phyloP scores from a whole-genome alignment of 2,797 vertebrate genomes.

The Siniperca obscura region DNA sequence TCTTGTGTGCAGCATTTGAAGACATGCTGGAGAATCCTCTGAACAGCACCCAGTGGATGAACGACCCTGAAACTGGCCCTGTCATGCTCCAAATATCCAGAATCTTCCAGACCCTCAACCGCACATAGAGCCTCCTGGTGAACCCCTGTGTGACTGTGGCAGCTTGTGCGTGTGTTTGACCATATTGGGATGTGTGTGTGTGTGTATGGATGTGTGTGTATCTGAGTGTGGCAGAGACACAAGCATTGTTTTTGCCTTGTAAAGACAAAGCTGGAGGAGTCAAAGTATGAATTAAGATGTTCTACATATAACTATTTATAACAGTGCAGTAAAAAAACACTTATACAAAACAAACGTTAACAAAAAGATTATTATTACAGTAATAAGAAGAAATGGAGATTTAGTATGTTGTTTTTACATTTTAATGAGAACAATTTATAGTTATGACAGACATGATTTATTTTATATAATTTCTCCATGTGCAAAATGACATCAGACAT shows the following conservation, averaged over 20 bases:
- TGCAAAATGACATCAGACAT: conserved; percentile 76
- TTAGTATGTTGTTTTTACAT: conserved; percentile 82
- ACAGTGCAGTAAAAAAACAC: conserved; percentile 81
- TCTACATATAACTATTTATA: conserved; percentile 85
- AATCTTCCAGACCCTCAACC: conserved; percentile 99
- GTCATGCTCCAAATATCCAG: conserved; percentile 99
- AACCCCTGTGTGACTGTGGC: conserved; percentile 72
- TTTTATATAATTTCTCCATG: conserved; percentile 84
- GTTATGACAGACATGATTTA: conserved; percentile 79
- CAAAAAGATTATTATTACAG: conserved; percentile 74
- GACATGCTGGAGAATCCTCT: conserved; percentile 99
- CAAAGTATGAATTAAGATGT: conserved; percentile 75
- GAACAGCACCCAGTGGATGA: conserved; percentile 99
- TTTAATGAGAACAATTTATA: conserved; percentile 78
- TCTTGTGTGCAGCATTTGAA: conserved; percentile 90
- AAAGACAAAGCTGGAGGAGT: conserved; percentile 71
- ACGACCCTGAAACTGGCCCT: conserved; percentile 96
- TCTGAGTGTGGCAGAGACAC: conserved; percentile 60
- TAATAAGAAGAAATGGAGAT: conserved; percentile 74
- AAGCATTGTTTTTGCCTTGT: conserved; percentile 76
- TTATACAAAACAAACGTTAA: conserved; percentile 80
- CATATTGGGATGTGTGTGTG: conserved; percentile 36
- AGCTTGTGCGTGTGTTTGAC: conserved; percentile 61
- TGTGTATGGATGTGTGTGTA: conserved; percentile 26
- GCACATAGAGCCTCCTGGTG: conserved; percentile 88